phyloP scores from a whole-genome alignment of 2,113 vertebrate species.

The Oreochromis spilurus region DNA sequence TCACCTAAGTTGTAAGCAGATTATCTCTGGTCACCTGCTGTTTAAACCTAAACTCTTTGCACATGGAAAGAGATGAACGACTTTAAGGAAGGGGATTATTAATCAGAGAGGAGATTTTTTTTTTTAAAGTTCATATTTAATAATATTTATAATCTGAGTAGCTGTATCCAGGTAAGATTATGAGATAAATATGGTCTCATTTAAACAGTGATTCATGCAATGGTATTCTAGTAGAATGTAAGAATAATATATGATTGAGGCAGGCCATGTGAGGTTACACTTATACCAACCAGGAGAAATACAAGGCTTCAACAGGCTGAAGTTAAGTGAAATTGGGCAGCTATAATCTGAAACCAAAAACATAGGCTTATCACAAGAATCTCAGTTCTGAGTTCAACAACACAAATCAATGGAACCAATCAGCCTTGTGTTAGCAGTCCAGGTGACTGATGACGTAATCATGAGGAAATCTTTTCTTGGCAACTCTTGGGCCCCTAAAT shows the following conservation, averaged over 20 bases:
- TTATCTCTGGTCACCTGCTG: background rate
- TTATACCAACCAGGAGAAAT: background rate
- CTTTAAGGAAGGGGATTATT: background rate
- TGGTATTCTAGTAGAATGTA: background rate
- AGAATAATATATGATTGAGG: background rate
- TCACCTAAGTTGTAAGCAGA: background rate
- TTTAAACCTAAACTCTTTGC: background rate
- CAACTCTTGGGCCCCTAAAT: background rate
- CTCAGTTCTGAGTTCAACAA: background rate
- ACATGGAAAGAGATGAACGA: background rate
- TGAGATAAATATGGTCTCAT: no score
- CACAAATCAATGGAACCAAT: background rate
- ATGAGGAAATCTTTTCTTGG: background rate
- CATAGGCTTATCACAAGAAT: background rate
- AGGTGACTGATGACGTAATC: background rate
- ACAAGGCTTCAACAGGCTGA: background rate
- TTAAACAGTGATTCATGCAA: background rate
- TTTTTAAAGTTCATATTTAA: no score
- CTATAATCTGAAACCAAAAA: background rate
- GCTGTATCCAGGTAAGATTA: no score
- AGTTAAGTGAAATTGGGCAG: background rate
- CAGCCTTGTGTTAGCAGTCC: background rate
- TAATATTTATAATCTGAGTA: no score
- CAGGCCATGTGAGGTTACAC: background rate
- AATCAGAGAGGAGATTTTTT: background rate